A percentile compares a stretch with the other conserved stretches of the same genome.
These are phyloP conservation scores for Lochmaea capreae DNA, from an alignment of 2,888 invertebrate species.

Conservation along the genomic window DNA sequence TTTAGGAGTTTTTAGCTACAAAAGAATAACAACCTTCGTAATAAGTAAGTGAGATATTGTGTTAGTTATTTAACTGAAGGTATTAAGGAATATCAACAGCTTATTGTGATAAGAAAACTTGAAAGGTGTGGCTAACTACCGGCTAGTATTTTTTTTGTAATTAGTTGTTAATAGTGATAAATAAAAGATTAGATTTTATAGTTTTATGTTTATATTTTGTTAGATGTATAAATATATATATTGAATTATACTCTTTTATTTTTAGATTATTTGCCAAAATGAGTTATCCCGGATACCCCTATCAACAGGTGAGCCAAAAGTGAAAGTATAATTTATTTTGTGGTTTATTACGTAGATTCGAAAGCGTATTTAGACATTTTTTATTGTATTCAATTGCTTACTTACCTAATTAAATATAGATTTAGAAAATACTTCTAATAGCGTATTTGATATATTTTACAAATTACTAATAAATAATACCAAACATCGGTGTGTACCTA, in stretches of 20 bases:
- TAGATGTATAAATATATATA: background rate
- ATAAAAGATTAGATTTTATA: background rate
- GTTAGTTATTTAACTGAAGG: too few species aligned
- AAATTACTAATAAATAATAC: too few species aligned
- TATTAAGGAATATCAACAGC: background rate
- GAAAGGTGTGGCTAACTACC: conserved; percentile 22
- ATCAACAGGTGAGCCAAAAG: conserved; percentile 58
- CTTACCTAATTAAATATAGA: background rate
- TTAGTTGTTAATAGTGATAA: background rate
- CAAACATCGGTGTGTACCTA: too few species aligned
- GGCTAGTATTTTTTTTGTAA: conserved; percentile 8
- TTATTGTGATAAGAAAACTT: background rate
- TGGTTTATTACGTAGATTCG: background rate
- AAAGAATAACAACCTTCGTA: background rate
- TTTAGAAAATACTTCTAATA: background rate
- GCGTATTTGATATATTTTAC: too few species aligned
- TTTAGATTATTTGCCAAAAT: conserved; percentile 48
- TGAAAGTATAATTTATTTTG: conserved; percentile 8
- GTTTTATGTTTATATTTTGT: background rate
- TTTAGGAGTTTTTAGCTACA: background rate
- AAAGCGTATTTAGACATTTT: background rate
- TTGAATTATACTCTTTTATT: conserved; percentile 20
- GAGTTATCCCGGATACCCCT: conserved; percentile 61
- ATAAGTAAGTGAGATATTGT: background rate
- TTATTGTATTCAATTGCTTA: too few species aligned